phyloP scores from a whole-genome alignment of 2,888 invertebrate genomes.

The Cantharis lateralis region DNA sequence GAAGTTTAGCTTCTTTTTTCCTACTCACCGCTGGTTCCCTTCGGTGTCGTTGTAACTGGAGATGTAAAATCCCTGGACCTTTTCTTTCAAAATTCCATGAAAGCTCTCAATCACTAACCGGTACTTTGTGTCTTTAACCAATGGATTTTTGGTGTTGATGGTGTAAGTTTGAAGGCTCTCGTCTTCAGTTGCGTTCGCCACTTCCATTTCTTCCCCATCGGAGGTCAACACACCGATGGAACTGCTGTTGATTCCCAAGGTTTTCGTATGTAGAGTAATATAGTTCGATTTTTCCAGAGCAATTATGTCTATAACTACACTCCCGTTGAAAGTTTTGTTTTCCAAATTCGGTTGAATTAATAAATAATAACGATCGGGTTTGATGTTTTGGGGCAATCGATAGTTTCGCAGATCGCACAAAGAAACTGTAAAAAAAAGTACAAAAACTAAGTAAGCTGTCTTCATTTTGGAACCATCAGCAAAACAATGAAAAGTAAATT shows the following conservation, averaged over 20 bases:
- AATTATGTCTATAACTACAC: constrained; percentile 15
- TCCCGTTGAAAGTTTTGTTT: constrained; percentile 15
- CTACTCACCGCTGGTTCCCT: not conserved
- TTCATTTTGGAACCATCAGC: not conserved
- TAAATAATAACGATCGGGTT: constrained; percentile 13
- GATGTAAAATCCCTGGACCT: not conserved
- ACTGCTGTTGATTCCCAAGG: not conserved
- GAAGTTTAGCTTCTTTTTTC: not conserved
- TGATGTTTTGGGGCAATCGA: constrained; percentile 19
- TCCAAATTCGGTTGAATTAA: constrained; percentile 20
- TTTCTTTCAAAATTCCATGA: not conserved
- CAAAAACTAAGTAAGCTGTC: not conserved
- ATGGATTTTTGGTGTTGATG: not conserved
- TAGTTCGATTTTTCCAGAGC: constrained; percentile 2
- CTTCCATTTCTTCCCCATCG: not conserved
- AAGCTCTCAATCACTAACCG: not conserved
- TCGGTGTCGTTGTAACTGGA: not conserved
- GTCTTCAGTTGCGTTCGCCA: not conserved
- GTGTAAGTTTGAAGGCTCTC: not conserved
- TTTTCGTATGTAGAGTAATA: constrained; percentile 21
- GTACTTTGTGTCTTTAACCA: not conserved
- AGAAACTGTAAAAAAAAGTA: not conserved
- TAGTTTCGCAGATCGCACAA: not conserved
- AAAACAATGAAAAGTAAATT: not conserved
- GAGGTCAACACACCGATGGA: not conserved